Evolutionary conservation across 2,797 vertebrate genomes (phyloP).

Genomic region (Siniperca obscura): DNA sequence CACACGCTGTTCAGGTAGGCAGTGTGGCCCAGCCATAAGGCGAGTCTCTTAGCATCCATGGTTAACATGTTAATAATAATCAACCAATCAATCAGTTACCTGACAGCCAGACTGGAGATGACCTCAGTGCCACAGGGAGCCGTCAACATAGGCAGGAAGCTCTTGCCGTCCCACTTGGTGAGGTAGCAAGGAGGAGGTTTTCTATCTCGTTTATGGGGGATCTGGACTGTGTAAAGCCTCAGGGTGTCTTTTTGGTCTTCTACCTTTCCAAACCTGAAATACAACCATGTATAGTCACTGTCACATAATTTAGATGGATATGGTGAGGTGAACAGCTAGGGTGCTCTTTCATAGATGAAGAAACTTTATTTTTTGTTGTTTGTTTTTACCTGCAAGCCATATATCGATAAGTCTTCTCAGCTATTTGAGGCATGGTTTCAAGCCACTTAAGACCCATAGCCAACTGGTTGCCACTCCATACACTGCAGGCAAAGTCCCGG

Average conservation of each 20-base stretch:
- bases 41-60: background rate
- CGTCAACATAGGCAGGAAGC: constrained; percentile 92
- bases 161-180: constrained; percentile 95
- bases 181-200: constrained; percentile 93
- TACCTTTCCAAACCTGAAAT: constrained; percentile 89
- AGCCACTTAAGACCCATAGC: constrained; percentile 89
- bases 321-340: background rate
- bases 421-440: constrained; percentile 88
- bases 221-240: constrained; percentile 95
- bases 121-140: constrained; percentile 92
- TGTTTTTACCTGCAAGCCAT: constrained; percentile 91
- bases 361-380: background rate
- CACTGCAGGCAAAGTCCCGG: constrained; percentile 91
- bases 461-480: constrained; percentile 93
- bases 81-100: constrained; percentile 76
- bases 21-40: no score
- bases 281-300: background rate
- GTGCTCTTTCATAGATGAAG: background rate
- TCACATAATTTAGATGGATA: background rate
- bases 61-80: background rate
- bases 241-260: constrained; percentile 88
- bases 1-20: no score
- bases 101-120: constrained; percentile 91
- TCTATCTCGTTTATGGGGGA: constrained; percentile 94
- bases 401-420: constrained; percentile 91